Evolutionary conservation across 2,113 vertebrate genomes (phyloP).

Genomic region (Cryptotis parvus): DNA sequence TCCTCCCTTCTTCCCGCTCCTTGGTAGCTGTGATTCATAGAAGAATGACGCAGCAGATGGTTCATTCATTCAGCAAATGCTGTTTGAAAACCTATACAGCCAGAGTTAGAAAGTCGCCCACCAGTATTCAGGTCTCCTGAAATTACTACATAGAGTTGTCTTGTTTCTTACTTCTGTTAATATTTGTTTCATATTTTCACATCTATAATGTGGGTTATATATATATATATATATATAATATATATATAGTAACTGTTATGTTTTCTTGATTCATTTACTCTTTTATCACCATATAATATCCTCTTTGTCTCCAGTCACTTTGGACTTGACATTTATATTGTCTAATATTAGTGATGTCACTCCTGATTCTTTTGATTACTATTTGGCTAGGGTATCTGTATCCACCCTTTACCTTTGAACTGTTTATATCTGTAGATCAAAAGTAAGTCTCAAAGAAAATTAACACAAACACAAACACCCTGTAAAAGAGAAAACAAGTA

Average conservation of each 20-base stretch:
- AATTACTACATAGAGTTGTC: not conserved
- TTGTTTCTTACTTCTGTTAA: not conserved
- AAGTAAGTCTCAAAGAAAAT: too few species aligned
- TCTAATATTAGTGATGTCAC: not conserved
- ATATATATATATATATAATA: not conserved
- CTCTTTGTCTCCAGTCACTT: slow-evolving; percentile 8
- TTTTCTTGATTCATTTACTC: not conserved
- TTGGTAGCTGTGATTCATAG: not conserved
- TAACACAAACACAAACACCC: too few species aligned
- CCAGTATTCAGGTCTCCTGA: not conserved
- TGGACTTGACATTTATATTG: slow-evolving; percentile 40
- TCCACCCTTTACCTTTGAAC: not conserved
- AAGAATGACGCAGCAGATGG: not conserved
- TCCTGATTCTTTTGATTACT: not conserved
- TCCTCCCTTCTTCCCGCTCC: not conserved
- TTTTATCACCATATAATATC: not conserved
- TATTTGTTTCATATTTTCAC: slow-evolving; percentile 1
- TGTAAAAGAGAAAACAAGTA: too few species aligned
- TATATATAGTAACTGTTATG: not conserved
- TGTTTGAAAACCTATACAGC: not conserved
- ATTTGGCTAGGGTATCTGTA: slow-evolving; percentile 2
- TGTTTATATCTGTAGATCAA: not conserved
- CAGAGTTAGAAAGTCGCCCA: not conserved
- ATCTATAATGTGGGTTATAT: not conserved
- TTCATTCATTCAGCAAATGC: slow-evolving; percentile 15